These are phyloP conservation scores for Escarpia spicata DNA, from an alignment of 2,888 invertebrate species.

Conservation along the genomic window DNA sequence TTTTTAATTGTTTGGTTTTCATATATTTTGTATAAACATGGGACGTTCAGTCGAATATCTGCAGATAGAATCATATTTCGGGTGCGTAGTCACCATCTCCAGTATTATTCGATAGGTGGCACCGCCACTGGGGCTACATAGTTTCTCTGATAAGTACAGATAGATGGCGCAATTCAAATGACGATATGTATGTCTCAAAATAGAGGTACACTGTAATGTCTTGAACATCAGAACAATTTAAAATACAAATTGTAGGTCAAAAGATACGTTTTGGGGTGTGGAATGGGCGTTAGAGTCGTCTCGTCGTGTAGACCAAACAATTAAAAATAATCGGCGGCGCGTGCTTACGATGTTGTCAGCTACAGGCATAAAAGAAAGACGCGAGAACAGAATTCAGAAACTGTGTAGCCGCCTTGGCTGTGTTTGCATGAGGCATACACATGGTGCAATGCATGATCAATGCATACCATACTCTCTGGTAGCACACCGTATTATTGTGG, in stretches of 20 bases:
- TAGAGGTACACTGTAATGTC: background rate
- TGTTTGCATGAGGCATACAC: background rate
- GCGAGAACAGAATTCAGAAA: background rate
- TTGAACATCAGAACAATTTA: background rate
- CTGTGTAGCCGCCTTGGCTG: background rate
- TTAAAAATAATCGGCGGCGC: constrained; percentile 6
- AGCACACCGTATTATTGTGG: background rate
- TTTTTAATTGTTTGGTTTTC: constrained; percentile 8
- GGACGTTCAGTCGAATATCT: background rate
- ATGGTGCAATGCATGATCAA: background rate
- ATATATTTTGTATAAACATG: background rate
- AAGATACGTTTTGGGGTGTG: background rate
- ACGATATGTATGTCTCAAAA: too few species aligned
- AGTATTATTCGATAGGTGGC: too few species aligned
- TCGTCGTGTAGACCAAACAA: background rate
- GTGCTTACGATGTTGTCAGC: background rate
- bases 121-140: too few species aligned
- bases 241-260: background rate
- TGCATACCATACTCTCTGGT: background rate
- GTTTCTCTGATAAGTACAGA: too few species aligned
- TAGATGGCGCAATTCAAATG: too few species aligned
- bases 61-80: too few species aligned
- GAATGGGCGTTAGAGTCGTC: background rate
- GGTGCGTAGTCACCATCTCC: too few species aligned
- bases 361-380: background rate